These are phyloP conservation scores for Amblyopsis hoosieri DNA, from an alignment of 2,797 vertebrate genomes.

Conservation along the genomic window DNA sequence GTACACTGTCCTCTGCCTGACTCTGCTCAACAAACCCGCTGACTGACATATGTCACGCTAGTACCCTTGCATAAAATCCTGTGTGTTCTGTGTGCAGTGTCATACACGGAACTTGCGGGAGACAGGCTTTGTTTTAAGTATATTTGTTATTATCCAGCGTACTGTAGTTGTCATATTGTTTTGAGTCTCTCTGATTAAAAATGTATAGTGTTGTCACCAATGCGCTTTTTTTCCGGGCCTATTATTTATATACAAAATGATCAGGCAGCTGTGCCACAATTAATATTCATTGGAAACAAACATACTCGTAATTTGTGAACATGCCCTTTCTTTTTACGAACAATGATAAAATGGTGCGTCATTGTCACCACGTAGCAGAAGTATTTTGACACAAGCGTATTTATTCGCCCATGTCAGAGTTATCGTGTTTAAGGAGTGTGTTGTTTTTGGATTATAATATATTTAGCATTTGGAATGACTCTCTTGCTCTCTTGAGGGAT, in stretches of 20 bases:
- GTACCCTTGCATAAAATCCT: conserved; percentile 28
- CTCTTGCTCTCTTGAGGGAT: conserved; percentile 32
- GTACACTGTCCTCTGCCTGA: conserved; percentile 10
- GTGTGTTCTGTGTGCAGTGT: conserved; percentile 22
- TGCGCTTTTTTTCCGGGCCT: conserved; percentile 28
- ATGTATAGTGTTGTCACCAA: conserved; percentile 66
- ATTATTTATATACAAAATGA: conserved; percentile 64
- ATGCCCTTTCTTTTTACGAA: conserved; percentile 29
- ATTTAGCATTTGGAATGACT: conserved; percentile 24
- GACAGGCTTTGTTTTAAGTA: conserved; percentile 44
- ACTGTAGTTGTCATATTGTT: conserved; percentile 29
- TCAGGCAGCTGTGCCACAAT: conserved; percentile 52
- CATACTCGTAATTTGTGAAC: conserved; percentile 45
- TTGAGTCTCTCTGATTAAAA: conserved; percentile 66
- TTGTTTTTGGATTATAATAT: background rate
- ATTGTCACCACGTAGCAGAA: background rate
- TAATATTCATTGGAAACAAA: conserved; percentile 48
- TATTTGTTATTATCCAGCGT: conserved; percentile 41
- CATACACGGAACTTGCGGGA: conserved; percentile 20
- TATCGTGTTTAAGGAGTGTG: conserved; percentile 35
- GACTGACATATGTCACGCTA: conserved; percentile 15
- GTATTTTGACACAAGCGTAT: conserved; percentile 16
- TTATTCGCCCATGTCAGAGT: conserved; percentile 36
- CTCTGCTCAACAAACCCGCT: conserved; percentile 10
- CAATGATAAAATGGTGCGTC: background rate